A percentile compares a stretch with the other conserved stretches of the same genome.
Conservation (phyloP, 2,113 vertebrate species). For the Crotalus tigris region DNA sequence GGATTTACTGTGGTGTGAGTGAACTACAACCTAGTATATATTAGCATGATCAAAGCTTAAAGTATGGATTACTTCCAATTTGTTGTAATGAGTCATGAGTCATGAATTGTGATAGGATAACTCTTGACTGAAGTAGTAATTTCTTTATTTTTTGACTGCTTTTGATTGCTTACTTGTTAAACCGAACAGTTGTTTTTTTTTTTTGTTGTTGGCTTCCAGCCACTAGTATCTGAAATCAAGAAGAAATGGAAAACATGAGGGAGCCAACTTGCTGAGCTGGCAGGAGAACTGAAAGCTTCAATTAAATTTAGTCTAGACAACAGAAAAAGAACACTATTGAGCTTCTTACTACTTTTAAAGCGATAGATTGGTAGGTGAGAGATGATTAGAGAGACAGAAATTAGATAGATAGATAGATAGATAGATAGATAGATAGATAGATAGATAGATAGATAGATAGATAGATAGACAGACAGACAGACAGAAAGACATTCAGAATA, state of each 20-base stretch:
- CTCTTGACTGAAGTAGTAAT: not conserved
- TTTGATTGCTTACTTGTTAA: not conserved
- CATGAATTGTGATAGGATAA: not conserved
- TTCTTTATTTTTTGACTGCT: not conserved
- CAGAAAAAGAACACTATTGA: not conserved
- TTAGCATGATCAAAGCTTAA: slow-evolving; percentile 1
- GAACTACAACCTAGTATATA: not conserved
- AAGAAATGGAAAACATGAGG: not conserved
- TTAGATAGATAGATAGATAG: not conserved
- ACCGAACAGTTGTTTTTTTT: not conserved
- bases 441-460: not conserved
- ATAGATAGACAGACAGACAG: not conserved
- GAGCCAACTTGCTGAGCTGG: not conserved
- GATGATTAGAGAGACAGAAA: not conserved
- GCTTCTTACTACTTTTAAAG: not conserved
- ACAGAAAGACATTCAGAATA: not conserved
- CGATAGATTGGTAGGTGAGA: not conserved
- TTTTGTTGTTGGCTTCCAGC: not conserved
- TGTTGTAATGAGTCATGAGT: not conserved
- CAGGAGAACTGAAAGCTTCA: not conserved
- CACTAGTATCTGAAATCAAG: not conserved
- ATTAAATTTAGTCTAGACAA: not conserved
- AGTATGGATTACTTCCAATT: not conserved
- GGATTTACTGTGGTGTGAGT: not conserved
- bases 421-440: not conserved